Conservation (phyloP, 2,113 vertebrate genomes). For the Psophia crepitans region DNA sequence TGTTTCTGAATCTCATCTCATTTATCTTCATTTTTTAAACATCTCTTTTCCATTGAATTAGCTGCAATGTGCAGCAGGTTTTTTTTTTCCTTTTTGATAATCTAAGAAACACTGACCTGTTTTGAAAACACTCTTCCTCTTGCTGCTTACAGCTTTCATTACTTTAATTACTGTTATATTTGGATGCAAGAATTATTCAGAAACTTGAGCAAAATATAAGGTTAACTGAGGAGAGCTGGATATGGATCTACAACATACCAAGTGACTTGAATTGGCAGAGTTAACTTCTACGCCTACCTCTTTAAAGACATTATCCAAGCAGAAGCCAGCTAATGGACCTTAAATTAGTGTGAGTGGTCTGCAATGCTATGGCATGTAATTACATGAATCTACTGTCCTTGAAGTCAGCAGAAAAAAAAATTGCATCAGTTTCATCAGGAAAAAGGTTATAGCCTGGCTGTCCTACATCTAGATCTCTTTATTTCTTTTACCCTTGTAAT, state of each 20-base stretch:
- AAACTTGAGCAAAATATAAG: background rate
- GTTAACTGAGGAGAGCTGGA: background rate
- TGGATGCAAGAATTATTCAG: background rate
- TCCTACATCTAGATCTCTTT: background rate
- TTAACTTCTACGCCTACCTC: background rate
- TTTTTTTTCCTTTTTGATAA: background rate
- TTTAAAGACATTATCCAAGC: background rate
- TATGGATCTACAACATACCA: background rate
- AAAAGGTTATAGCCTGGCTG: background rate
- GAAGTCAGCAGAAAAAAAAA: background rate
- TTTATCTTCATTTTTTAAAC: background rate
- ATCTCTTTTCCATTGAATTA: background rate
- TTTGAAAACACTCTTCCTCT: background rate
- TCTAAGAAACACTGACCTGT: background rate
- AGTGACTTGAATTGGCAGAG: background rate
- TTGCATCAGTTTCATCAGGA: background rate
- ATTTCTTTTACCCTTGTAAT: background rate
- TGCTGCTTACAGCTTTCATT: background rate
- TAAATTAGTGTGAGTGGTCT: background rate
- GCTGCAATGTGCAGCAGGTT: background rate
- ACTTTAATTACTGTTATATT: background rate
- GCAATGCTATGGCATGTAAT: background rate
- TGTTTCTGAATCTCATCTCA: background rate
- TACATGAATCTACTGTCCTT: background rate
- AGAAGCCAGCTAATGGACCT: constrained; percentile 27